These are phyloP conservation scores for Coregonus clupeaformis DNA, from an alignment of 2,113 vertebrate genomes.

Conservation along the genomic window DNA sequence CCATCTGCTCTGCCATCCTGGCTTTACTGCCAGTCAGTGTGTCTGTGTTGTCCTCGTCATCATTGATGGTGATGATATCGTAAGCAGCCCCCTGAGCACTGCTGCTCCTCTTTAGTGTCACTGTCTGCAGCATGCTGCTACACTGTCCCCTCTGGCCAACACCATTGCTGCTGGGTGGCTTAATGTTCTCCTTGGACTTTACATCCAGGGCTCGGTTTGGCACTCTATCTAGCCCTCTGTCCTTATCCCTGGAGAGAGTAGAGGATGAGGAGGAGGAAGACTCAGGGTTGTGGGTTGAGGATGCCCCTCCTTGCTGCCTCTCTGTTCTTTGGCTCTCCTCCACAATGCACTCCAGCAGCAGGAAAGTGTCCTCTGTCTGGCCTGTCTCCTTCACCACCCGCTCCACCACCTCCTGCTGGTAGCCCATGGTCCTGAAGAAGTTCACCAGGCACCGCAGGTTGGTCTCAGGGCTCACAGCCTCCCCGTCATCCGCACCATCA, in stretches of 20 bases:
- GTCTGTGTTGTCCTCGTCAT: slow-evolving; percentile 27
- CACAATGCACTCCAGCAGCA: slow-evolving; percentile 88
- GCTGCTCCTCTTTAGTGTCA: slow-evolving; percentile 66
- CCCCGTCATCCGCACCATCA: slow-evolving; percentile 63
- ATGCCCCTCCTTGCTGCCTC: slow-evolving; percentile 25
- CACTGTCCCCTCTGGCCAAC: slow-evolving; percentile 68
- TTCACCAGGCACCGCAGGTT: slow-evolving; percentile 95
- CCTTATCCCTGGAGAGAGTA: slow-evolving; percentile 55
- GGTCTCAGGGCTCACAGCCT: slow-evolving; percentile 85
- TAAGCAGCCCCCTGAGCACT: slow-evolving; percentile 64
- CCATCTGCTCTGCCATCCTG: slow-evolving; percentile 45
- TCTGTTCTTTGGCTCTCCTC: slow-evolving; percentile 75
- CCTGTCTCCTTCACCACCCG: slow-evolving; percentile 86
- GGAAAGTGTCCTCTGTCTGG: slow-evolving; percentile 85
- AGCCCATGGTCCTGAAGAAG: slow-evolving; percentile 98
- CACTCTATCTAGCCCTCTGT: slow-evolving; percentile 49
- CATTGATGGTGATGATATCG: slow-evolving; percentile 69
- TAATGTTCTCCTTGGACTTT: slow-evolving; percentile 71
- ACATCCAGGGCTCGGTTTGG: slow-evolving; percentile 35
- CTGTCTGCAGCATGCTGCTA: slow-evolving; percentile 47
- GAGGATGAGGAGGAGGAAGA: slow-evolving; percentile 16
- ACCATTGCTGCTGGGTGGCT: slow-evolving; percentile 61
- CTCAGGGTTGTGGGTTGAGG: slow-evolving; percentile 31
- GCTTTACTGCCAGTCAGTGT: slow-evolving; percentile 43
- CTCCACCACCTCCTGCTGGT: slow-evolving; percentile 88